These are phyloP conservation scores for Trachymyrmex septentrionalis DNA, from an alignment of 1,140 invertebrate genomes.

Conservation along the genomic window DNA sequence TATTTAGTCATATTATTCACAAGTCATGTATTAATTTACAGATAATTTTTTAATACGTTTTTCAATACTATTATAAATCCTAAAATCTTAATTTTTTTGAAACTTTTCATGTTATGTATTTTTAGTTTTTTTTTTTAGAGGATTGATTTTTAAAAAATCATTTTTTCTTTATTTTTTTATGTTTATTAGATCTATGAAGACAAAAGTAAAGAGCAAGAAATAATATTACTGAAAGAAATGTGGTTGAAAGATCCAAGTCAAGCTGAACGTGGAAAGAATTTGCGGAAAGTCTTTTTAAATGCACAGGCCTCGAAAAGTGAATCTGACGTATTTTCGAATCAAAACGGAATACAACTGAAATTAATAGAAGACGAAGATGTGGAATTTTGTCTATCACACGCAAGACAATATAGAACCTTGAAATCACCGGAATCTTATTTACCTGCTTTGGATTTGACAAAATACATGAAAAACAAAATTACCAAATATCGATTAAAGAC, in stretches of 20 bases:
- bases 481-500: slow-evolving; percentile 59
- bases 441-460: slow-evolving; percentile 61
- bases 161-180: not conserved
- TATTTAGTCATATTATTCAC: not conserved
- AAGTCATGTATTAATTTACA: not conserved
- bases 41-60: not conserved
- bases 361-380: slow-evolving; percentile 13
- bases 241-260: slow-evolving; percentile 73
- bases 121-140: not conserved
- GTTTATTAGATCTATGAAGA: slow-evolving; percentile 70
- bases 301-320: slow-evolving; percentile 2
- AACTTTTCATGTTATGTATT: not conserved
- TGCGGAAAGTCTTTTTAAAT: slow-evolving; percentile 72
- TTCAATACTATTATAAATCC: too few relatives aligned
- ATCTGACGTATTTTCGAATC: not conserved
- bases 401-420: slow-evolving; percentile 47
- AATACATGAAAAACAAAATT: slow-evolving; percentile 62
- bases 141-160: not conserved
- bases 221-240: slow-evolving; percentile 69
- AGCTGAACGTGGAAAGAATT: slow-evolving; percentile 62
- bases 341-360: not conserved
- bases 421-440: slow-evolving; percentile 43
- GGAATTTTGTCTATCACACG: not conserved
- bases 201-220: slow-evolving; percentile 65
- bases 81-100: not conserved